Percentiles rank a stretch among this genome's conserved stretches.
Conservation (phyloP, 2,888 invertebrate species). For the Catocala nupta region DNA sequence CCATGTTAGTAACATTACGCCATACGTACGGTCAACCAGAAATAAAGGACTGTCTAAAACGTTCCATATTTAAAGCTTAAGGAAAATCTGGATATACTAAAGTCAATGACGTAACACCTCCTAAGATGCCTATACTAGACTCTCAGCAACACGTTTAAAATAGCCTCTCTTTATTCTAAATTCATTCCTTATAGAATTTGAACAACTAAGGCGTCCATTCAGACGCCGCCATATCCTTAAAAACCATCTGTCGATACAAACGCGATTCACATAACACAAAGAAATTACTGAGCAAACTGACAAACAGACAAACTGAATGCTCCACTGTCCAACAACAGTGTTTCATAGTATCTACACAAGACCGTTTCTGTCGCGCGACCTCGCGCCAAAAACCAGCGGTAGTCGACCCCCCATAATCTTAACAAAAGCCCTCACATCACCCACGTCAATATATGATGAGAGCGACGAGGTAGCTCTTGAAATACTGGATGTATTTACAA, state of each 20-base stretch:
- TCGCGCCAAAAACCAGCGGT: conserved; percentile 69
- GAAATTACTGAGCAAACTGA: conserved; percentile 75
- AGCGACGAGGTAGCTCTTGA: conserved; percentile 67
- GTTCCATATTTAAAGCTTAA: no score
- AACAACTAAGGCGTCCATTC: conserved; percentile 47
- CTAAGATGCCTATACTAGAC: not conserved
- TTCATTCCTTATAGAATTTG: conserved; percentile 45
- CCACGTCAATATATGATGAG: conserved; percentile 48
- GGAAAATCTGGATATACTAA: no score
- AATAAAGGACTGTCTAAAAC: no score
- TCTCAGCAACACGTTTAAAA: conserved; percentile 1
- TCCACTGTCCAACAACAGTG: conserved; percentile 83
- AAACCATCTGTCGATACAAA: conserved; percentile 76
- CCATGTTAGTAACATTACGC: no score
- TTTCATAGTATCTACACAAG: conserved; percentile 82
- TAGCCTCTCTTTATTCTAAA: conserved; percentile 34
- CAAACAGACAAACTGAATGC: conserved; percentile 76
- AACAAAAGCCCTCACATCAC: conserved; percentile 51
- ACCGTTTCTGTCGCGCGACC: conserved; percentile 81
- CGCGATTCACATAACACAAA: conserved; percentile 82
- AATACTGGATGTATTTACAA: conserved; percentile 75
- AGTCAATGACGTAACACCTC: no score
- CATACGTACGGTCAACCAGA: no score
- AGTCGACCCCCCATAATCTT: conserved; percentile 55
- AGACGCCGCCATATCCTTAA: conserved; percentile 48